phyloP scores from a whole-genome alignment of 2,113 vertebrate genomes.

The Neodontobutis hainanensis region DNA sequence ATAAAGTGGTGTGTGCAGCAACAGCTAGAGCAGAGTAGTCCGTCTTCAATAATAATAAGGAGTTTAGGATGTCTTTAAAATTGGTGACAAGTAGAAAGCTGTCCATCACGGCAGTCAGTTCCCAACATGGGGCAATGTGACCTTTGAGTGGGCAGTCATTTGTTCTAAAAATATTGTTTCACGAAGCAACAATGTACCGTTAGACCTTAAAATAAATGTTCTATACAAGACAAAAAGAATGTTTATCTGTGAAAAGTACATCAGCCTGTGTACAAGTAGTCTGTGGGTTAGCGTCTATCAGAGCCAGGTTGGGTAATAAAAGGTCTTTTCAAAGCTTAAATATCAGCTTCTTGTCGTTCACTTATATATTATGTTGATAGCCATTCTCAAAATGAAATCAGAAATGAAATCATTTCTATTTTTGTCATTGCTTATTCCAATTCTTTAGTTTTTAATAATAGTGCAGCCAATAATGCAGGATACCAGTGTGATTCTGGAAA shows the following conservation, averaged over 20 bases:
- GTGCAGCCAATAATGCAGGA: background rate
- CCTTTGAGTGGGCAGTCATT: conserved; percentile 1
- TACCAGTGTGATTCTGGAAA: background rate
- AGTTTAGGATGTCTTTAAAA: too few relatives aligned
- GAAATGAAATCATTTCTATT: background rate
- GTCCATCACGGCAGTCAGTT: background rate
- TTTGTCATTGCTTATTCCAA: background rate
- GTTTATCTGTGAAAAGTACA: background rate
- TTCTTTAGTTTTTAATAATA: background rate
- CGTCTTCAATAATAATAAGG: too few relatives aligned
- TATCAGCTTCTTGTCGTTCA: background rate
- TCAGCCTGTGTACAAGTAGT: background rate
- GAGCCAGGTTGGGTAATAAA: too few relatives aligned
- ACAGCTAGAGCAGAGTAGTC: too few relatives aligned
- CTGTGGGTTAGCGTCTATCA: too few relatives aligned
- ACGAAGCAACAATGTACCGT: background rate
- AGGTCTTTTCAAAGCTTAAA: too few relatives aligned
- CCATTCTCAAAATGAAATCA: background rate
- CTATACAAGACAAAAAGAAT: background rate
- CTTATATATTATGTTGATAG: background rate
- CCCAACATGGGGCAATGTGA: background rate
- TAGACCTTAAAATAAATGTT: background rate
- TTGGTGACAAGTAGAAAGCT: background rate
- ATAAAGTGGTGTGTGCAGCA: too few relatives aligned
- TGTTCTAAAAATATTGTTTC: background rate